Conservation (phyloP, 2,113 vertebrate genomes). For the Lepus americanus region DNA sequence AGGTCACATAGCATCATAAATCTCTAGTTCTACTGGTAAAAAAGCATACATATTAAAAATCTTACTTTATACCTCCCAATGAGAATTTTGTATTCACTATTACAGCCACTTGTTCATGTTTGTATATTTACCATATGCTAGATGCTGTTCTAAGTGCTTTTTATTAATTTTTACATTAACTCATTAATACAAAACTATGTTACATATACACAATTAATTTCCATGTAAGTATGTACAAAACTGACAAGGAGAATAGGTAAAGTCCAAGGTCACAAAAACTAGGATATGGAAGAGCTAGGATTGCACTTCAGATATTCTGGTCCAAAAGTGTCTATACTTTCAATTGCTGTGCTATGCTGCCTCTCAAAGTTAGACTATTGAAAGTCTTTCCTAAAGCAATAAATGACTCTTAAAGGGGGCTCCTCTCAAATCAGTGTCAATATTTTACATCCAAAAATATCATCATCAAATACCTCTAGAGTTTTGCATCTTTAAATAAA, state of each 20-base stretch:
- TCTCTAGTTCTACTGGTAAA: constrained; percentile 11
- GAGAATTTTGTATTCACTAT: constrained; percentile 17
- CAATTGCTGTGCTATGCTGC: background rate
- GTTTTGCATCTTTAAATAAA: constrained; percentile 60
- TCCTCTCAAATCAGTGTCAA: background rate
- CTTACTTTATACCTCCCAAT: background rate
- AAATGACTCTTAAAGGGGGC: background rate
- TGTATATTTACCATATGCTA: background rate
- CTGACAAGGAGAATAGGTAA: background rate
- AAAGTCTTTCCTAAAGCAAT: constrained; percentile 1
- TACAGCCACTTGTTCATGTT: background rate
- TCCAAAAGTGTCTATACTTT: background rate
- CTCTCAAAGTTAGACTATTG: background rate
- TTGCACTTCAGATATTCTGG: background rate
- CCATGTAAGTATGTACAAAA: constrained; percentile 5
- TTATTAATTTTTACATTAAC: background rate
- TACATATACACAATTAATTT: background rate
- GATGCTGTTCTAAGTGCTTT: background rate
- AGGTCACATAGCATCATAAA: background rate
- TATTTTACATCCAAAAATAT: constrained; percentile 29
- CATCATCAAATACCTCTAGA: background rate
- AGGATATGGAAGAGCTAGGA: background rate
- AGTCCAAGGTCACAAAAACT: background rate
- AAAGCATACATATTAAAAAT: background rate
- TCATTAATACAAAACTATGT: background rate